These are phyloP conservation scores for Balaeniceps rex DNA, from an alignment of 2,113 vertebrate species.

Conservation along the genomic window DNA sequence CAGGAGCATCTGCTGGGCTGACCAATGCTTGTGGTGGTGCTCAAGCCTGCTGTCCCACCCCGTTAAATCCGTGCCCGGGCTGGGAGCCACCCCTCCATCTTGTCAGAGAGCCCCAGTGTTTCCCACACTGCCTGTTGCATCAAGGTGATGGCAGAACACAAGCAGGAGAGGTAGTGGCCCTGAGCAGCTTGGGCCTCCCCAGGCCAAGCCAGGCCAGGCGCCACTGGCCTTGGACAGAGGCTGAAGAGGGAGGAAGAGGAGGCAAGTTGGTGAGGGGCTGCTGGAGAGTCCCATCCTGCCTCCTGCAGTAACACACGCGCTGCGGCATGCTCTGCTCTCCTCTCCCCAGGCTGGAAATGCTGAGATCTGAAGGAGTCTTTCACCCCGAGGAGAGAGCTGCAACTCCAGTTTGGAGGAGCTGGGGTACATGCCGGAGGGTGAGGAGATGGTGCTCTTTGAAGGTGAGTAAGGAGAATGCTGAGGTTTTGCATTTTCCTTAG, in stretches of 20 bases:
- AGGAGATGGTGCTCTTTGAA: background rate
- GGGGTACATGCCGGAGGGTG: background rate
- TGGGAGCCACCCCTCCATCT: background rate
- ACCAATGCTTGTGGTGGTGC: background rate
- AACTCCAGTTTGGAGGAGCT: background rate
- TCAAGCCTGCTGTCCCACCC: background rate
- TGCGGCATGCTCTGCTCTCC: background rate
- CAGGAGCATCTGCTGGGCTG: background rate
- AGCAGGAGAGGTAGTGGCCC: background rate
- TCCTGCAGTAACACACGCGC: background rate
- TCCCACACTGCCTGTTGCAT: background rate
- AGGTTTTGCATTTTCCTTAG: background rate
- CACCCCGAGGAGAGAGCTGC: background rate
- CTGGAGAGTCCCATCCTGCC: background rate
- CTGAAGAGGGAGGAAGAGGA: background rate
- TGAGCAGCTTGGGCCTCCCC: background rate
- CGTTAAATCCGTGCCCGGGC: background rate
- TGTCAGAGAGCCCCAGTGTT: background rate
- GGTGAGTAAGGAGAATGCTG: background rate
- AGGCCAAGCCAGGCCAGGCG: background rate
- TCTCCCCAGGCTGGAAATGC: background rate
- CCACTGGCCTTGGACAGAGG: background rate
- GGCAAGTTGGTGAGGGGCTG: background rate
- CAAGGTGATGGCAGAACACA: background rate
- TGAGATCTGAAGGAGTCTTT: background rate